Base-by-base conservation (phyloP, 2,113 vertebrate species). In the Orcinus orca region DNA sequence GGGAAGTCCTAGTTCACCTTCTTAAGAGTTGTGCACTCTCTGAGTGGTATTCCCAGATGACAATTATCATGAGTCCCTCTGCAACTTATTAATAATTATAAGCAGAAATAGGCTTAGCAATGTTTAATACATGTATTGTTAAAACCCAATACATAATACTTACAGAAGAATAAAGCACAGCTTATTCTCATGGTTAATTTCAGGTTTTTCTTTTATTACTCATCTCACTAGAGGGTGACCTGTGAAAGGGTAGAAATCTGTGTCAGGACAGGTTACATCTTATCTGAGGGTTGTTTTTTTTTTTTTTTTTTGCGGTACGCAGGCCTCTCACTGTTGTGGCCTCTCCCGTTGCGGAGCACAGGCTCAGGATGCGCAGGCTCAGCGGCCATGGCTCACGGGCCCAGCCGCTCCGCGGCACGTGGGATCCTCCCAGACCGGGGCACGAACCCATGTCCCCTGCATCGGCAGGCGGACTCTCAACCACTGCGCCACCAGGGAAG, bases 1-100 rank as follows among this genome's bases (percentile, higher is more conserved):
- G 53, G 53, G 53, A 17, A 53, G 53, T 6, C 53, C 53, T 73
- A 86, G 50, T 95, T 55, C 15, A 53, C n/a, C 60, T 74, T 76
- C 53, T 76, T 76, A 65, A 77, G 68, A 88, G 7, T 29, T 79
- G 44, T 20, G 14, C 14, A 13, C 62, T 70, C 44, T 85, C 60
- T 63, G 47, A 93, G 53, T 38, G 23, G 29, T 92, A 73, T 60
- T 87, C 53, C 92, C 86, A 93, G 84, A 18, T 67, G 76, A 88
- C 44, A 77, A 90, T 93, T 82, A 90, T 21, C 41, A 62, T 1
- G 7, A 82, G 29, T 95, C 73, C 47, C 88, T 74, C 44, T 33
- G 89, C 74, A 90, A 81, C 76, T 82, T 90, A 50, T 95, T 95
- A 95, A 76, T 93, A 87, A 96, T 33, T 83, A 41, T 21, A 94